Percentiles rank a stretch among this genome's conserved stretches.
These are phyloP conservation scores for Gallirallus australis DNA, from an alignment of 2,797 vertebrate genomes.

Conservation along the genomic window DNA sequence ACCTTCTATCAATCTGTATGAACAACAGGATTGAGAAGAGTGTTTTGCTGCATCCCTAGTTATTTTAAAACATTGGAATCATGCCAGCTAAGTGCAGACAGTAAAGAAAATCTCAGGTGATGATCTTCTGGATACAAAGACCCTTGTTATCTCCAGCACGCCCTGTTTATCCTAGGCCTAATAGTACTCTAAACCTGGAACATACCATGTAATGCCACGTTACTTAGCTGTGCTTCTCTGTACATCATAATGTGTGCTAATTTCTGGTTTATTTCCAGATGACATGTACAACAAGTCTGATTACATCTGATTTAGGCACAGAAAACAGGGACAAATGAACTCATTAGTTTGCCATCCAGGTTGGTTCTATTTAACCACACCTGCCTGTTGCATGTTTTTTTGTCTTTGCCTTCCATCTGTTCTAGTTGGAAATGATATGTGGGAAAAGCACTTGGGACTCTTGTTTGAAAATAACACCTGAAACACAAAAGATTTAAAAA, in stretches of 20 bases:
- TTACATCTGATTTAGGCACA: not conserved
- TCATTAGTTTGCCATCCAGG: not conserved
- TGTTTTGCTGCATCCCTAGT: not conserved
- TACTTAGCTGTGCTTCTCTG: not conserved
- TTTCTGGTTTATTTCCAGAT: not conserved
- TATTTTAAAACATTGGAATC: not conserved
- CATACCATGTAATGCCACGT: rapidly evolving
- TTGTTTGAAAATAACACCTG: not conserved
- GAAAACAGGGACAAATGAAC: not conserved
- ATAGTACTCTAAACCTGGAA: not conserved
- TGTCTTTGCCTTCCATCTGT: not conserved
- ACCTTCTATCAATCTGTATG: not conserved
- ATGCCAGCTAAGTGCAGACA: not conserved
- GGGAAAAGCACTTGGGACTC: not conserved
- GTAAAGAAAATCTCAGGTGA: not conserved
- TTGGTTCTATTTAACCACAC: not conserved
- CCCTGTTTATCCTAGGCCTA: not conserved
- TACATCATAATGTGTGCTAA: not conserved
- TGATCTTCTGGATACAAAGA: not conserved
- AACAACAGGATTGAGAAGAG: not conserved
- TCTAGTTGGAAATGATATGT: not conserved
- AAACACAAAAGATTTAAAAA: not conserved
- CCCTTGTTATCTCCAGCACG: not conserved
- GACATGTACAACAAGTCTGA: not conserved
- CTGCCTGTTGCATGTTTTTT: not conserved